Percentiles rank a stretch among this genome's conserved stretches.
These are phyloP conservation scores for Bolborhynchus lineola DNA, from an alignment of 2,113 vertebrate genomes.

Conservation along the genomic window DNA sequence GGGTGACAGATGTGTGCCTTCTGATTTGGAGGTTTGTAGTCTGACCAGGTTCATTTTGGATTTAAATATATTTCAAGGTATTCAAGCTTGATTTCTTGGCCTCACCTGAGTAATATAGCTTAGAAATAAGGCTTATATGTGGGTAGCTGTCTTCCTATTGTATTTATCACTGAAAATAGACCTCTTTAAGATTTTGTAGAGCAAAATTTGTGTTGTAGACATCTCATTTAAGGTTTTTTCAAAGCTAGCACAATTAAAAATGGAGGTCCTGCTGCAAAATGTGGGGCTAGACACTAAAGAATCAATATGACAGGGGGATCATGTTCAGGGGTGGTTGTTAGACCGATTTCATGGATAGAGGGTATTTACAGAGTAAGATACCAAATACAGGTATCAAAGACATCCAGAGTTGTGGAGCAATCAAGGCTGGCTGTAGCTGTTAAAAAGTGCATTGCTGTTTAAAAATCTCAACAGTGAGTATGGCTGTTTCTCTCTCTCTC, in stretches of 20 bases:
- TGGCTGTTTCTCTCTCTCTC: not conserved
- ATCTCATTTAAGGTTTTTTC: not conserved
- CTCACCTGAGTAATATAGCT: not conserved
- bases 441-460: not conserved
- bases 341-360: accelerated
- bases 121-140: not conserved
- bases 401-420: accelerated
- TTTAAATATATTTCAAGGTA: not conserved
- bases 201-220: not conserved
- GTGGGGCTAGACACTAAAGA: not conserved
- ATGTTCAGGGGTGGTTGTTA: not conserved
- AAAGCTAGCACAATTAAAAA: not conserved
- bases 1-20: not conserved
- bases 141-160: not conserved
- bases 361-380: not conserved
- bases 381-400: not conserved
- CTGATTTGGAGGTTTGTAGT: not conserved
- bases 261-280: not conserved
- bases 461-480: not conserved
- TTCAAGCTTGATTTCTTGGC: not conserved
- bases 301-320: accelerated
- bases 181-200: not conserved
- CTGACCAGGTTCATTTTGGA: not conserved
- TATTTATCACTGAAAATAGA: not conserved
- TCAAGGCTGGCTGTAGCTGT: not conserved